Evolutionary conservation across 2,888 invertebrate genomes (phyloP).

Genomic region (Mesochorus sp.): DNA sequence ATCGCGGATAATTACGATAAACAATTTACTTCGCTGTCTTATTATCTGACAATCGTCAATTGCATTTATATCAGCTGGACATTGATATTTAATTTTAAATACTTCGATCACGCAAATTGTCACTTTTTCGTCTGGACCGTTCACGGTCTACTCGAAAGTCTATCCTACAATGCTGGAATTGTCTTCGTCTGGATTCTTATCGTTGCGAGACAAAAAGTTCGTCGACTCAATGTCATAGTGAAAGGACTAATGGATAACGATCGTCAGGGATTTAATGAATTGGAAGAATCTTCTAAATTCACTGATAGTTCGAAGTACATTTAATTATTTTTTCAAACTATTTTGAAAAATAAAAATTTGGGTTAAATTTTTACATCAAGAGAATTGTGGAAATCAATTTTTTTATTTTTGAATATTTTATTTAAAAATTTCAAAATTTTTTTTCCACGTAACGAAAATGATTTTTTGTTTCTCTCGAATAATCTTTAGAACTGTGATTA

Average conservation of each 20-base stretch:
- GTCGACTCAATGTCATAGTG: background rate
- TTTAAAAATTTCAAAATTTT: too few relatives aligned
- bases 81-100: background rate
- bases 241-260: background rate
- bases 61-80: background rate
- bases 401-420: too few relatives aligned
- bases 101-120: background rate
- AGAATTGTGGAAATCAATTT: too few relatives aligned
- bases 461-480: slow-evolving; percentile 27
- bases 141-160: background rate
- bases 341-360: too few relatives aligned
- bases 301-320: too few relatives aligned
- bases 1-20: background rate
- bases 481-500: slow-evolving; percentile 7
- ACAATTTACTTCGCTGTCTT: background rate
- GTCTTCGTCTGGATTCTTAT: background rate
- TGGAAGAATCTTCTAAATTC: background rate
- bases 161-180: background rate
- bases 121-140: background rate
- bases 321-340: too few relatives aligned
- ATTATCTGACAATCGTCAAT: background rate
- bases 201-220: background rate
- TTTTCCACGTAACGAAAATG: background rate
- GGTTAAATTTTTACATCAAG: too few relatives aligned
- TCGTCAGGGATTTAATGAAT: background rate